Evolutionary conservation across 2,888 invertebrate genomes (phyloP), one percentile per base, ranked within the genome.

Genomic region (Melolontha melolontha): DNA sequence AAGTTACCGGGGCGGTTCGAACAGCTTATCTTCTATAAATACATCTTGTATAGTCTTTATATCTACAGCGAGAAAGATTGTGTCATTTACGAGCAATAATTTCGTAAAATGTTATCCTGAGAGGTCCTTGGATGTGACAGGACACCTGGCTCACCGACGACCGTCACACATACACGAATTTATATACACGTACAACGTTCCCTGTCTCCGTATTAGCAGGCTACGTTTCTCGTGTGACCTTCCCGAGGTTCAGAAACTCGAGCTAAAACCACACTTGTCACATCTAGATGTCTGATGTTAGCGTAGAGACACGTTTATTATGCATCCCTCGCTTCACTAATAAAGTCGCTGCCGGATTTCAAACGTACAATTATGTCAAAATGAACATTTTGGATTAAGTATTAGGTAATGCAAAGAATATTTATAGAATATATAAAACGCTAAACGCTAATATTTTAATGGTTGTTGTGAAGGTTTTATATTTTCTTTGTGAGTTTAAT

Each of bases 261-360:
- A 40, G 17, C 54, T 39, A 40, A 55, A 70, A 71, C 67, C 70
- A 55, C 65, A 69, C 65, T 69, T 73, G 73, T 71, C 73, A 73
- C 69, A 69, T 70, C 69, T 51, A 64, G 54, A 41, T 41, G 64
- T 66, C 66, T 49, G 66, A 42, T 64, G 40, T 63, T 63, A 70
- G 57, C 50, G 50, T 63, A 54, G 66, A 69, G 64, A 70, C 70
- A 67, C 55, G 57, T 74, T 67, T 73, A 75, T 74, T 74, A 75
- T 75, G 73, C 74, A 74, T 73, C 65, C 68, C 57, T 29, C 68
- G 57, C 63, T 70, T 54, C 64, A 68, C 71, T 75, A 75, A 75
- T 75, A 73, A 74, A 72, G 74, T 73, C 68, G 65, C 66, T 57
- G 70, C 50, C 67, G 71, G 71, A 75, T 75, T 75, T 75, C 72